Evolutionary conservation across 2,888 invertebrate genomes (phyloP).

Genomic region (Steinernema scapterisci): DNA sequence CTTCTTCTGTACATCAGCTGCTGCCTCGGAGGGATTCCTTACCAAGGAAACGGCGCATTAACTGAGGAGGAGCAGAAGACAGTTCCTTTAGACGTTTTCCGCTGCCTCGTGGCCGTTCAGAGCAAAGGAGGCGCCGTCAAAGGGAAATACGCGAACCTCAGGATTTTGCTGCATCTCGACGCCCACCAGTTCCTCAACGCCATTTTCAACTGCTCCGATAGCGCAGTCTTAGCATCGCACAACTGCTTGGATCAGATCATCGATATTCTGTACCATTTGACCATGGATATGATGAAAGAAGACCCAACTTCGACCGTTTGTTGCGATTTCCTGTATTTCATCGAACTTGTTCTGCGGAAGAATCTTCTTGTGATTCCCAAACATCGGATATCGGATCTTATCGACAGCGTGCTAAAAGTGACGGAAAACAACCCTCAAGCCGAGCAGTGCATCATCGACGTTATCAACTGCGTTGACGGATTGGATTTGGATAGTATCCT

Average conservation of each 20-base stretch:
- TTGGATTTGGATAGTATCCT: slow-evolving; percentile 43
- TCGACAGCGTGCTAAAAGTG: slow-evolving; percentile 16
- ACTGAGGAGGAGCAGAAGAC: slow-evolving; percentile 41
- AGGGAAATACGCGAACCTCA: slow-evolving; percentile 61
- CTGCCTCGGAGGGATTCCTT: slow-evolving; percentile 83
- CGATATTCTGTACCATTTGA: background rate
- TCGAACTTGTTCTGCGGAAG: background rate
- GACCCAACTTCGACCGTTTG: background rate
- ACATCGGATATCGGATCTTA: background rate
- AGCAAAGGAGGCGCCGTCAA: background rate
- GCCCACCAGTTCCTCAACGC: slow-evolving; percentile 73
- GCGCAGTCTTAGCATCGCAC: slow-evolving; percentile 46
- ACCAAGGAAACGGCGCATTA: slow-evolving; percentile 74
- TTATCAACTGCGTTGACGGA: slow-evolving; percentile 40
- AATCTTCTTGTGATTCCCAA: background rate
- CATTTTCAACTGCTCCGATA: slow-evolving; percentile 59
- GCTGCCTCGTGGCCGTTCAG: slow-evolving; percentile 34
- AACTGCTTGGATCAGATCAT: slow-evolving; percentile 6
- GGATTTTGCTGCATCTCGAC: slow-evolving; percentile 80
- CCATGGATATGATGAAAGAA: background rate
- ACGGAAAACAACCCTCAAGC: too few species aligned
- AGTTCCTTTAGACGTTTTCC: slow-evolving; percentile 53
- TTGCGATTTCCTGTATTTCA: slow-evolving; percentile 3
- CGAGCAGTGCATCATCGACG: slow-evolving; percentile 38
- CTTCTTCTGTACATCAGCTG: slow-evolving; percentile 82